phyloP scores from a whole-genome alignment of 2,797 vertebrate species.

The Sarcoramphus papa region DNA sequence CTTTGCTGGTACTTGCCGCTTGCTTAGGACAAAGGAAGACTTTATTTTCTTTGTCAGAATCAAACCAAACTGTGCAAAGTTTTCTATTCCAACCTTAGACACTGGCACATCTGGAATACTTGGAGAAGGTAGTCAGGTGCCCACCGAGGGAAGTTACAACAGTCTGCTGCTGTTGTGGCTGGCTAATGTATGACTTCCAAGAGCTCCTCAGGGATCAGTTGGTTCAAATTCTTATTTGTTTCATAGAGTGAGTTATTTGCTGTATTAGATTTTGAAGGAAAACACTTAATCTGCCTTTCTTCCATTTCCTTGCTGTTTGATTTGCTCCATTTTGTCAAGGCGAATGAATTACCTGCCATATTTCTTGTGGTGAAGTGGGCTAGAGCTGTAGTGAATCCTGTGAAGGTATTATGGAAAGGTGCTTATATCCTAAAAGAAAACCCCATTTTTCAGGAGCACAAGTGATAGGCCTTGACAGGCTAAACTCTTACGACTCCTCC shows the following conservation, averaged over 20 bases:
- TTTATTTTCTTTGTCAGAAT: not conserved
- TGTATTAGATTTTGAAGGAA: not conserved
- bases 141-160: not conserved
- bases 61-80: not conserved
- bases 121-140: not conserved
- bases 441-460: not conserved
- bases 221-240: not conserved
- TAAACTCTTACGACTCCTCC: conserved; percentile 5
- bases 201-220: not conserved
- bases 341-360: rapidly evolving
- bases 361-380: not conserved
- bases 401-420: not conserved
- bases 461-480: not conserved
- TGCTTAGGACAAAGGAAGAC: not conserved
- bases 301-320: not conserved
- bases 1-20: not conserved
- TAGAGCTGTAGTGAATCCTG: not conserved
- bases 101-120: not conserved
- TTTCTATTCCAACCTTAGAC: not conserved
- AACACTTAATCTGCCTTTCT: not conserved
- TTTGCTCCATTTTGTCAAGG: not conserved
- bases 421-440: not conserved
- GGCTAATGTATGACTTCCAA: not conserved
- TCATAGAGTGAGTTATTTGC: not conserved
- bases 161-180: not conserved